Conservation (phyloP, 2,888 invertebrate genomes). For the Tetropium fuscum region DNA sequence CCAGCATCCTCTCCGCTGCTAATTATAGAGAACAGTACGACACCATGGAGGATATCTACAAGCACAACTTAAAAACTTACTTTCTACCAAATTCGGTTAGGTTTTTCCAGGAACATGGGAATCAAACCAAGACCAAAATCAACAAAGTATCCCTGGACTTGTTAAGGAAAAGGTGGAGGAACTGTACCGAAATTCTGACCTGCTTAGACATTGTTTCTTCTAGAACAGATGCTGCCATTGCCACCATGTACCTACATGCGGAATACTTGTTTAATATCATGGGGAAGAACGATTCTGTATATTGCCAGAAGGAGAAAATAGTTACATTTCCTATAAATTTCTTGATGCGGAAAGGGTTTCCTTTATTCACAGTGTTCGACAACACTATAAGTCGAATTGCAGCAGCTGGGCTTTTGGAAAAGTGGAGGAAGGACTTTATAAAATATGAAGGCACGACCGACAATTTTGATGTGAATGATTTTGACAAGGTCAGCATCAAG, state of each 20-base stretch:
- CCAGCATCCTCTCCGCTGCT: conserved; percentile 51
- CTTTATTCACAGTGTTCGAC: conserved; percentile 51
- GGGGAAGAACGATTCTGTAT: conserved; percentile 45
- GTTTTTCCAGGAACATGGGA: conserved; percentile 41
- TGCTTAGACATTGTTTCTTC: conserved; percentile 49
- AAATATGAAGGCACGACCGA: conserved; percentile 11
- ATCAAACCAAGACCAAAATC: conserved; percentile 10
- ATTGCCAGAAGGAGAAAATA: conserved; percentile 52
- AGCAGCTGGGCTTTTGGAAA: conserved; percentile 49
- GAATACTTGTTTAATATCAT: conserved; percentile 51
- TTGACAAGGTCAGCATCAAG: conserved; percentile 27
- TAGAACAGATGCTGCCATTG: conserved; percentile 46
- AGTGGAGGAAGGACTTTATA: conserved; percentile 41
- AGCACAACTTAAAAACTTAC: conserved; percentile 48
- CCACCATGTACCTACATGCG: conserved; percentile 53
- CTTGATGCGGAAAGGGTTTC: conserved; percentile 59
- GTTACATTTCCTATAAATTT: conserved; percentile 58
- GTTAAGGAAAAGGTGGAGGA: conserved; percentile 31
- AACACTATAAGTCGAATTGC: conserved; percentile 50
- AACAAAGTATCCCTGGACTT: conserved; percentile 26
- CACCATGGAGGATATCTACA: conserved; percentile 47
- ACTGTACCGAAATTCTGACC: conserved; percentile 42
- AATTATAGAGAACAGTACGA: conserved; percentile 50
- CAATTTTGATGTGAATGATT: conserved; percentile 3
- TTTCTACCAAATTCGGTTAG: conserved; percentile 41